phyloP scores from a whole-genome alignment of 2,797 vertebrate species.

The Typhlichthys eigenmanni region DNA sequence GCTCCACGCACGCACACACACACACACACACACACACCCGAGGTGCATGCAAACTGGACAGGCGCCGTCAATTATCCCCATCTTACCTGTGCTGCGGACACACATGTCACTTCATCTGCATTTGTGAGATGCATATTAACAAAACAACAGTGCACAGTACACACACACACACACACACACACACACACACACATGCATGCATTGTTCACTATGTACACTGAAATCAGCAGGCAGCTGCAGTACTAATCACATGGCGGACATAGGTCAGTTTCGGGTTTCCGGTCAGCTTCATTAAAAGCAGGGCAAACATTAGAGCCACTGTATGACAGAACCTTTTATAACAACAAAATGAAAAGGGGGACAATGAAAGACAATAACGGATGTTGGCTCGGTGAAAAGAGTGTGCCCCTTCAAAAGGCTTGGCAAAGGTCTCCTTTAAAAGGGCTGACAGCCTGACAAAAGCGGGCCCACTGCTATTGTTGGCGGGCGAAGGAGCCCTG shows the following conservation, averaged over 20 bases:
- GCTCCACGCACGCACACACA: conserved; percentile 33
- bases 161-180: not conserved
- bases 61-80: conserved; percentile 40
- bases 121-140: not conserved
- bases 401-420: conserved; percentile 44
- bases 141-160: not conserved
- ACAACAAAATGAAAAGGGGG: conserved; percentile 57
- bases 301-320: conserved; percentile 45
- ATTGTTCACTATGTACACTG: conserved; percentile 25
- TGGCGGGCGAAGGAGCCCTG: conserved; percentile 39
- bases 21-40: conserved; percentile 21
- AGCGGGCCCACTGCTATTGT: conserved; percentile 55
- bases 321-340: conserved; percentile 25
- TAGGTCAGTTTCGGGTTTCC: conserved; percentile 55
- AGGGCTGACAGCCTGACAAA: conserved; percentile 55
- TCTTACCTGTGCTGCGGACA: conserved; percentile 29
- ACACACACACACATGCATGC: conserved; percentile 3
- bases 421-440: conserved; percentile 60
- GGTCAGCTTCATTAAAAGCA: conserved; percentile 61
- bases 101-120: conserved; percentile 46
- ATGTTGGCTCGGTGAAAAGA: conserved; percentile 46
- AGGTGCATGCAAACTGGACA: conserved; percentile 4
- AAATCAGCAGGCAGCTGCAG: conserved; percentile 8
- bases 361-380: conserved; percentile 57
- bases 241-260: conserved; percentile 29